Evolutionary conservation across 2,888 invertebrate genomes (phyloP).

Genomic region (Ceraclea dissimilis): DNA sequence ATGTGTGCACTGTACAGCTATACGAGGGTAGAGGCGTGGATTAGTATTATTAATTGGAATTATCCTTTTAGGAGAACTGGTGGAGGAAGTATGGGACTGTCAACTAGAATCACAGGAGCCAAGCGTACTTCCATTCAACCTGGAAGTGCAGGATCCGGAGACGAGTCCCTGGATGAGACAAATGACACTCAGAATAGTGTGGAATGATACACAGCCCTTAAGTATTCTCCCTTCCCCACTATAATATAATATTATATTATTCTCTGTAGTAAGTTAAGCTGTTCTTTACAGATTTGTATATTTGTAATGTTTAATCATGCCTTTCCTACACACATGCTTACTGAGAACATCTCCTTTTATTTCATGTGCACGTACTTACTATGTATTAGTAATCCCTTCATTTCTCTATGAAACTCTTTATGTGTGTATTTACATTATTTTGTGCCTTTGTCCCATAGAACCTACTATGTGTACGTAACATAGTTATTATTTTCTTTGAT

Average conservation of each 20-base stretch:
- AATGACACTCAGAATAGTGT: slow-evolving; percentile 50
- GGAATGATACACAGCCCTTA: background rate
- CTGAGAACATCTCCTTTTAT: too few relatives aligned
- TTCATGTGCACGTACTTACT: background rate
- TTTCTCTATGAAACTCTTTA: background rate
- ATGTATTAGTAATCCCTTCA: background rate
- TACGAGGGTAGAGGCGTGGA: too few relatives aligned
- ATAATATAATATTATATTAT: too few relatives aligned
- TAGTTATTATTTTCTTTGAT: background rate
- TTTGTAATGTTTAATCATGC: too few relatives aligned
- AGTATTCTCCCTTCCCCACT: background rate
- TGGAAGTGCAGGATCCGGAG: slow-evolving; percentile 57
- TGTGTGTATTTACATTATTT: background rate
- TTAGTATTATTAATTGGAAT: too few relatives aligned
- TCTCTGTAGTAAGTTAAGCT: too few relatives aligned
- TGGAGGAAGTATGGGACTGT: slow-evolving; percentile 52
- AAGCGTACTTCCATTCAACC: slow-evolving; percentile 66
- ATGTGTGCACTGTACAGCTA: too few relatives aligned
- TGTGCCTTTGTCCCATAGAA: background rate
- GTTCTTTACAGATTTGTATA: too few relatives aligned
- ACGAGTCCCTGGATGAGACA: slow-evolving; percentile 66
- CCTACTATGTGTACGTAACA: background rate
- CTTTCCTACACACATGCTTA: too few relatives aligned
- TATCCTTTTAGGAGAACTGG: slow-evolving; percentile 39
- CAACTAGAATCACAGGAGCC: slow-evolving; percentile 54